phyloP scores from a whole-genome alignment of 2,113 vertebrate genomes.

The Gambusia affinis region DNA sequence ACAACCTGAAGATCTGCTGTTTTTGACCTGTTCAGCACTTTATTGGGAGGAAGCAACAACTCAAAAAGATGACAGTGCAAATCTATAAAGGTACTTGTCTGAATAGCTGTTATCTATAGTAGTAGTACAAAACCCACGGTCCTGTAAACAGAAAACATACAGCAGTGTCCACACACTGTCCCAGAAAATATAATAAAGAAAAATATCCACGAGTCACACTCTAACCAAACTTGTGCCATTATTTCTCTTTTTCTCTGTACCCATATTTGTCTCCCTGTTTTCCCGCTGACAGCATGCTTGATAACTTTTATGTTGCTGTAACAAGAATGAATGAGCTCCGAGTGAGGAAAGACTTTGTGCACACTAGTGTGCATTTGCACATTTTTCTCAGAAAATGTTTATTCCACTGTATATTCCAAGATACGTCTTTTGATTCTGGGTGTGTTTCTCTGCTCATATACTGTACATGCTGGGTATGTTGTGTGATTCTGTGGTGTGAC shows the following conservation, averaged over 20 bases:
- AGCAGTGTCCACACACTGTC: constrained; percentile 16
- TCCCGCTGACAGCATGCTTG: constrained; percentile 39
- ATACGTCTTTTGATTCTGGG: constrained; percentile 12
- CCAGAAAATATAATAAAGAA: constrained; percentile 53
- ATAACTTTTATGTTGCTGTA: constrained; percentile 58
- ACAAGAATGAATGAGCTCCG: constrained; percentile 61
- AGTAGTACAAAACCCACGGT: constrained; percentile 1
- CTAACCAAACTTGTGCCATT: constrained; percentile 27
- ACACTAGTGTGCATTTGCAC: neutral
- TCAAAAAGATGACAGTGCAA: neutral
- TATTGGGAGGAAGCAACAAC: neutral
- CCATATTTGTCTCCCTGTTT: constrained; percentile 10
- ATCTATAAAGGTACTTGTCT: neutral
- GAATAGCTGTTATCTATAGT: constrained; percentile 3
- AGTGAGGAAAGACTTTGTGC: constrained; percentile 15
- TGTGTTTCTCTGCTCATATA: constrained; percentile 14
- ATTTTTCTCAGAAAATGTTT: constrained; percentile 4
- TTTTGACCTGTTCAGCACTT: no score
- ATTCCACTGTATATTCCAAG: constrained; percentile 11
- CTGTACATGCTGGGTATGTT: constrained; percentile 3
- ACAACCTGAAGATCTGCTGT: no score
- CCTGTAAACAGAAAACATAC: neutral
- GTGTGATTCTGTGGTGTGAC: constrained; percentile 45
- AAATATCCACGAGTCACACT: constrained; percentile 45
- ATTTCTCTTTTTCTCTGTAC: constrained; percentile 7